Base-by-base conservation (phyloP, 2,113 vertebrate genomes). In the Tichodroma muraria region DNA sequence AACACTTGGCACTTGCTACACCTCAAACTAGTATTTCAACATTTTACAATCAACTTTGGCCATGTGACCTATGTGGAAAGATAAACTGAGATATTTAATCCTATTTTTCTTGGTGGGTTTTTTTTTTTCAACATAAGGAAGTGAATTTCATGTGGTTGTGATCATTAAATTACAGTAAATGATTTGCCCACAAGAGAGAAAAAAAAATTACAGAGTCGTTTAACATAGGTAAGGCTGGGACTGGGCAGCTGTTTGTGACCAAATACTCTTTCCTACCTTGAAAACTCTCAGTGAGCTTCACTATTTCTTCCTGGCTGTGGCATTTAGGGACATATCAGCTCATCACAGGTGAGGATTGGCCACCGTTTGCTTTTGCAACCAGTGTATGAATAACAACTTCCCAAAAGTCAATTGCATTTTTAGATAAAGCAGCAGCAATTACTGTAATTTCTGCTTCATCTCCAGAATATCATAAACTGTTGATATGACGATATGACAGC, bases 1-100 rank as follows among this genome's bases (percentile, higher is more conserved):
- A 83, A 94, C 23, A 31, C 78, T 85, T 97, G 98, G 97, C 96
- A 89, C 91, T 15, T 6, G 30, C 76, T 65, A 69, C 82, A 50
- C 54, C 95, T 90, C 88, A 94, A 96, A 97, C 98, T 78, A 13
- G 90, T 97, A 96, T 87, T 95, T 95, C 97, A 91, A 96, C 97
- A 96, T 98, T 97, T 97, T 91, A 60, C 69, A 94, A 95, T 80
- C 77, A 83, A 52, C 91, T 90, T 80, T 52, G 44, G 71, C 86
- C 95, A 94, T 60, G 92, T 96, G 96, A 97, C 93, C 40, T 80
- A 63, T 15, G 28, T 87, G 88, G 95, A 96, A 97, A 97, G 96
- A 95, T 83, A 97, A 97, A 89, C 92, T 15, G 40, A 93, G 91
- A 89, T 15, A 93, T 91, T 56, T 94, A 97, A 97, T 98, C 88